These are phyloP conservation scores for Tyrannus savana DNA, from an alignment of 2,113 vertebrate genomes.

Conservation along the genomic window DNA sequence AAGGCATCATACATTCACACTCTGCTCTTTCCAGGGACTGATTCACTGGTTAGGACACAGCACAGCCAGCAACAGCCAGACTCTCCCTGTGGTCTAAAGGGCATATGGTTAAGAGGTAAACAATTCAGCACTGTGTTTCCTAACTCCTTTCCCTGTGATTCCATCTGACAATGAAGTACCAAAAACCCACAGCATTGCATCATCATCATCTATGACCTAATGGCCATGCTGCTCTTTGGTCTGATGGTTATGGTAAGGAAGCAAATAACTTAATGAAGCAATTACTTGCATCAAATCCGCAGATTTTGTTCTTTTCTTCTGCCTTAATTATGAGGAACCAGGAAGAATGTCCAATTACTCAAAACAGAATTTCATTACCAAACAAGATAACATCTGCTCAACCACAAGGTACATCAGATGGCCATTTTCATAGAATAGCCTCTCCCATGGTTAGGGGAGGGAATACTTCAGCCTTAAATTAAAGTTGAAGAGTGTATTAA, in stretches of 20 bases:
- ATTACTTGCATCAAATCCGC: slow-evolving; percentile 37
- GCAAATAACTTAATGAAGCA: slow-evolving; percentile 29
- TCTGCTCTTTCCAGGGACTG: not conserved
- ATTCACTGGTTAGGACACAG: not conserved
- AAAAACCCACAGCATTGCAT: not conserved
- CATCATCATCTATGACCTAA: not conserved
- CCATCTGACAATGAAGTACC: not conserved
- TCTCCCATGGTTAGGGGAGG: not conserved
- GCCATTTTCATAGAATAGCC: not conserved
- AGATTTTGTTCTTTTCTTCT: slow-evolving; percentile 43
- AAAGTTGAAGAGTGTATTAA: not conserved
- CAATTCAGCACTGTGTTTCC: not conserved
- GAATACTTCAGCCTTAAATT: not conserved
- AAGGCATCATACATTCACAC: not conserved
- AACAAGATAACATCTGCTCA: slow-evolving; percentile 39
- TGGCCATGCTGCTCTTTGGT: not conserved
- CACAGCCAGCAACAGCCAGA: not conserved
- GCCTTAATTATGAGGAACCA: slow-evolving; percentile 28
- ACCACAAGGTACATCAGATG: slow-evolving; percentile 16
- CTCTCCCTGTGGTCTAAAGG: not conserved
- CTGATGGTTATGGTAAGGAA: not conserved
- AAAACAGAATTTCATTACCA: slow-evolving; percentile 33
- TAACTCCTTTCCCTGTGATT: not conserved
- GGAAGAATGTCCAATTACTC: slow-evolving; percentile 52
- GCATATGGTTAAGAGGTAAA: not conserved